Evolutionary conservation across 2,797 vertebrate genomes (phyloP).

Genomic region (Rhynchotus rufescens): DNA sequence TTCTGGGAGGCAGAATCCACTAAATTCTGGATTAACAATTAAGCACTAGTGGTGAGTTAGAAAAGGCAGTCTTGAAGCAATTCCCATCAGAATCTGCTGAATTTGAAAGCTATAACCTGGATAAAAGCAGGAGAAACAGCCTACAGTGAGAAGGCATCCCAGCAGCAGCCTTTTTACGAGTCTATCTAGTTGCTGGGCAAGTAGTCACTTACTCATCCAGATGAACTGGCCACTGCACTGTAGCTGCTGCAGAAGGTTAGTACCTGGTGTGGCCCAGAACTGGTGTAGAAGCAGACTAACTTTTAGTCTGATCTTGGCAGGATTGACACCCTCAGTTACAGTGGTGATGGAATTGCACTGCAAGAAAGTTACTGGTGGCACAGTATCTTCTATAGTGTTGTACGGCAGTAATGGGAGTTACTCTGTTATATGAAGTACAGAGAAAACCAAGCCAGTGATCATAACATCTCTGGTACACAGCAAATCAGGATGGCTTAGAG

Average conservation of each 20-base stretch:
- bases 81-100: neutral
- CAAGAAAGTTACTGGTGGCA: constrained; percentile 46
- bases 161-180: neutral
- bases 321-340: constrained; percentile 60
- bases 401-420: neutral
- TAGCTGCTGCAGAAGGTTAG: neutral
- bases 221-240: constrained; percentile 53
- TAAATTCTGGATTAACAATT: constrained; percentile 41
- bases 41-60: constrained; percentile 49
- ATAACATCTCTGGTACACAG: too few species aligned
- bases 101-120: constrained; percentile 63
- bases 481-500: too few species aligned
- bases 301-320: constrained; percentile 44
- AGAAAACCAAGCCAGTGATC: neutral
- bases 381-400: constrained; percentile 48
- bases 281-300: constrained; percentile 41
- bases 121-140: constrained; percentile 56
- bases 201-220: constrained; percentile 34
- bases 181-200: neutral
- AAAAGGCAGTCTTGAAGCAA: neutral
- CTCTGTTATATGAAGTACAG: neutral
- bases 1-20: neutral
- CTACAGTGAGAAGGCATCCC: neutral
- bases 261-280: constrained; percentile 57
- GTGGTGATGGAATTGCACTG: constrained; percentile 64